Base-by-base conservation (phyloP, 2,888 invertebrate genomes). In the Caenorhabditis sp. region DNA sequence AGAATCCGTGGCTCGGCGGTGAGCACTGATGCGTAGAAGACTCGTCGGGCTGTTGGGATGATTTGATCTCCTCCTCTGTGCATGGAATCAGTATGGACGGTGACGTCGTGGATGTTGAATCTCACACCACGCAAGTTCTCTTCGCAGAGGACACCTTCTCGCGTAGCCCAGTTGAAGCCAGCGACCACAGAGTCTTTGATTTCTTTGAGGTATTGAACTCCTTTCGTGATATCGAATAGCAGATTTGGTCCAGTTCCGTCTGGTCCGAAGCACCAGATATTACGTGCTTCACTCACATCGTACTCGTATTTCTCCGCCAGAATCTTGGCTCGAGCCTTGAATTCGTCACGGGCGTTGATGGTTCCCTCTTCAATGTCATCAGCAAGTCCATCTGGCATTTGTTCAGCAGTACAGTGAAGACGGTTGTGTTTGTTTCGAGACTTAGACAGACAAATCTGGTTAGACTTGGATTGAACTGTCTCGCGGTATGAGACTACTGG, bases 371-470 rank as follows among this genome's bases (percentile, higher is more conserved):
- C 99, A 93, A 99, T 99, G 91, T 97, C 98, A 93, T 98, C 97
- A 63, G 98, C 94, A 80, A 99, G 94, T 93, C 97, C 98, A 91
- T 98, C 97, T 68, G 97, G 96, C 96, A 99, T 96, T 74, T 98
- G 98, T 84, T 94, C 94, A 61, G 98, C 97, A 94, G 95, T 96
- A 96, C 97, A 96, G 94, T 96, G 96, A 86, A 98, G 94, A 94
- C 99, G 95, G 94, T 99, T 99, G 94, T 99, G 99, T 94, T 99
- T 99, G 95, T 99, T 99, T 92, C 99, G 98, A 2, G 99, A 99
- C 94, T 99, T 99, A 86, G 98, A 97, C 91, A 99, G 94, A 94
- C 99, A 99, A 95, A 95, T 96, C 93, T 96, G 95, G 94, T 95
- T 95, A 0, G 98, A 98, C 93, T 96, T 96, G 0, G 97, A 97